Base-by-base conservation (phyloP, 2,888 invertebrate species). In the Melipona beecheii region DNA sequence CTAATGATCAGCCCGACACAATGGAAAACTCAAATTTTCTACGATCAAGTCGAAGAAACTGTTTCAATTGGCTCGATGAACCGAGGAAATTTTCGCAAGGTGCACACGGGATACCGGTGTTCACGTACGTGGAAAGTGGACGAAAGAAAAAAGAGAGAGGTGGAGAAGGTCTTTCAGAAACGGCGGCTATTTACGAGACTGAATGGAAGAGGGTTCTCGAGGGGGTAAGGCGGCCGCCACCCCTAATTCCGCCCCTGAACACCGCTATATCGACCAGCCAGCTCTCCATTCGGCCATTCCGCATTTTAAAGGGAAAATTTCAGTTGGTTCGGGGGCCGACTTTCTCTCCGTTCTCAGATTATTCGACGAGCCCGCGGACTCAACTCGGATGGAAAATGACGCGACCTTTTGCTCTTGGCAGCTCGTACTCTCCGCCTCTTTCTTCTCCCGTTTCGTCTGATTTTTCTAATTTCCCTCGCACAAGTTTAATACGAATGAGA, bases 361-460 rank as follows among this genome's bases (percentile, higher is more conserved):
- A 93, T 93, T 93, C 93, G 92, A 91, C 85, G 89, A 91, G 88
- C 87, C 84, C 86, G 92, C 92, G 90, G 86, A 90, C 91, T n/a
- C n/a, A 93, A 92, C 91, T 94, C 93, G 91, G 91, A 93, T 93
- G 94, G 94, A 94, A 94, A 94, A 94, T 94, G 94, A 94, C 94
- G 91, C 91, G 91, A 92, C 92, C 92, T 92, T 92, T 93, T 94
- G 94, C 92, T 91, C 79, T 81, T 94, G 94, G 93, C 94, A 94
- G 93, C 89, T 93, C 91, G 54, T 75, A 2, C 60, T 74, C 58
- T 6, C 58, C 68, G 50, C 54, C 60, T n/a, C n/a, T n/a, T 73
- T 64, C 70, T 74, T 68, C 83, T 76, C 70, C 83, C 36, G 24
- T 5, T 11, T 60, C 2, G 17, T 58, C 27, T 27, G 27, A 27